Evolutionary conservation across 2,888 invertebrate genomes (phyloP).

Genomic region (Melikaiella ostensackeni): DNA sequence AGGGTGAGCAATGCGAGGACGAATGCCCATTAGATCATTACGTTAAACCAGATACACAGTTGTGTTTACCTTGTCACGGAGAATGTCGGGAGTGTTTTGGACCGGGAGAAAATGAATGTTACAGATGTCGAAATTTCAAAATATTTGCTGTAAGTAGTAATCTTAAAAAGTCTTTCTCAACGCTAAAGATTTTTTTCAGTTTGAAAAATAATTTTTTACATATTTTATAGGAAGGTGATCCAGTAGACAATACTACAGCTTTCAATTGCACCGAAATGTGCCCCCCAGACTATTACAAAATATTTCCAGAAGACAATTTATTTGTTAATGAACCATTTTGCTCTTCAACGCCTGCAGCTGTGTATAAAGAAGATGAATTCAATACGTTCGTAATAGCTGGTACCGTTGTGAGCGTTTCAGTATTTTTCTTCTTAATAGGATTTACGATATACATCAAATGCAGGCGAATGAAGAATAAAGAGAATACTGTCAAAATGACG

Average conservation of each 20-base stretch:
- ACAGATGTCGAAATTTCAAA: conserved; percentile 87
- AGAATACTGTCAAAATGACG: conserved; percentile 94
- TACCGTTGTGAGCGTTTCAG: conserved; percentile 67
- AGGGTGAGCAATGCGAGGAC: conserved; percentile 93
- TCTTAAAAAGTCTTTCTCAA: too few species aligned
- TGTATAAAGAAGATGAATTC: conserved; percentile 59
- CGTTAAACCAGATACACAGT: conserved; percentile 85
- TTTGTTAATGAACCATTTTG: conserved; percentile 86
- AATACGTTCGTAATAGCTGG: conserved; percentile 79
- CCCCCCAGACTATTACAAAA: conserved; percentile 87
- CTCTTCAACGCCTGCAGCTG: conserved; percentile 78
- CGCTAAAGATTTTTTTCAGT: conserved; percentile 56
- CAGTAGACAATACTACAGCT: conserved; percentile 81
- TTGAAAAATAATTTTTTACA: conserved; percentile 12
- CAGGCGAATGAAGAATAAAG: conserved; percentile 90
- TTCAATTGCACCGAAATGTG: conserved; percentile 94
- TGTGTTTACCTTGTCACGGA: conserved; percentile 86
- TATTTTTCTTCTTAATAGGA: conserved; percentile 80
- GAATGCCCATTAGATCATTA: conserved; percentile 92
- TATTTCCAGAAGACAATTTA: conserved; percentile 84
- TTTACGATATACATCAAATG: conserved; percentile 83
- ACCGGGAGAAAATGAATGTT: conserved; percentile 86
- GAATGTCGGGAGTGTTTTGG: conserved; percentile 93
- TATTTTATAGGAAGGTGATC: conserved; percentile 77
- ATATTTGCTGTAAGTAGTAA: conserved; percentile 79